phyloP scores from a whole-genome alignment of 2,888 invertebrate species.

The Eutolmus rufibarbis region DNA sequence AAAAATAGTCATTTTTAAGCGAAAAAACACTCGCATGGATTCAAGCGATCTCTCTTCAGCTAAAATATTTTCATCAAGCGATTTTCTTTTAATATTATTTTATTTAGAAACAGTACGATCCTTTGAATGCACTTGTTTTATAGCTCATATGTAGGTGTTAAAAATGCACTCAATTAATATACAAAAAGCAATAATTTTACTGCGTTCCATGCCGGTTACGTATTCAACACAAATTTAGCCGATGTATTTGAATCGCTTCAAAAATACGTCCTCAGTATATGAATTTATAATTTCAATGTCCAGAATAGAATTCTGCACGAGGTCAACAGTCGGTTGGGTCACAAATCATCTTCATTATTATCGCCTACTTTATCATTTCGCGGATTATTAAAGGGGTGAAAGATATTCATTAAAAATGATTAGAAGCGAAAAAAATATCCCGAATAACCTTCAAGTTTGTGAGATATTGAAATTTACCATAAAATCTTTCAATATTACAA shows the following conservation, averaged over 20 bases:
- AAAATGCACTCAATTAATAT: not conserved
- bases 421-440: not conserved
- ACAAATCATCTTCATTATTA: not conserved
- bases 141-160: not conserved
- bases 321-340: not conserved
- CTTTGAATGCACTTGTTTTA: not conserved
- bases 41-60: not conserved
- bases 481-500: not conserved
- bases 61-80: not conserved
- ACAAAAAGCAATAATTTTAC: not conserved
- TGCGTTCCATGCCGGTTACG: not conserved
- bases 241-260: not conserved
- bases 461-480: not conserved
- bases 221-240: not conserved
- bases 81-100: not conserved
- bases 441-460: not conserved
- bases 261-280: not conserved
- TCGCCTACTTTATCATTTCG: not conserved
- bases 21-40: not conserved
- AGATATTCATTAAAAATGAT: not conserved
- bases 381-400: not conserved
- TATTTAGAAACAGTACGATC: not conserved
- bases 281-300: not conserved
- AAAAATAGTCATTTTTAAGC: slow-evolving; percentile 26
- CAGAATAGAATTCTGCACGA: not conserved